Base-by-base conservation (phyloP, 2,888 invertebrate genomes). In the Zaprionus lineosus region DNA sequence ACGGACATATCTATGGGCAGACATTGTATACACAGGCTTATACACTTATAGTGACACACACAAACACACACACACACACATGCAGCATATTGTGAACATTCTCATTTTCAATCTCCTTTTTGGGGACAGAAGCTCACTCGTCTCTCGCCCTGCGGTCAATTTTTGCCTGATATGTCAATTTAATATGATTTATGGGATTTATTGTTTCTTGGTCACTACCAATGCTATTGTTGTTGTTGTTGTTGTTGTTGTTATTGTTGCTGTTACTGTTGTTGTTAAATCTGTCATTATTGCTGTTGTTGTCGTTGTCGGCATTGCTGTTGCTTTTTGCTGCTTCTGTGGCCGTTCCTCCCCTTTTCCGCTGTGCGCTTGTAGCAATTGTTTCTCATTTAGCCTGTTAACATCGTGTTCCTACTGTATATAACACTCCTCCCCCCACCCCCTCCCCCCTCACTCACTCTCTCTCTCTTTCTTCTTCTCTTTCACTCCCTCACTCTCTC, bases 101-200 rank as follows among this genome's bases (percentile, higher is more conserved):
- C 34, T 15, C n/a, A 24, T 40, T 39, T 36, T 26, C 33, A 41
- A 12, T 9, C 41, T 37, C 4, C 28, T 40, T 51, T 46, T 47
- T 40, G 18, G 15, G 24, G 7, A 7, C 46, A 31, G 34, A 39
- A 24, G 15, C 33, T 37, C 34, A n/a, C 28, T 11, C 43, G 4
- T 8, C 33, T 31, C 53, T 58, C 48, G 67, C 73, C n/a, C 77
- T 81, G 77, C 78, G 81, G 81, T 81, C 81, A 84, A 81, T 77
- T 81, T 75, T 81, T 41, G 82, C 61, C 67, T 75, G 78, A 84
- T 81, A 81, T 81, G 81, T 84, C 81, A 81, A 81, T 81, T 81
- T 81, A 81, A 75, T 84, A 81, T 81, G 81, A 81, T 81, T 81
- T 81, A 81, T 81, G 81, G 73, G 84, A 75, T 81, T 78, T 84